A percentile compares a stretch with the other conserved stretches of the same genome.
phyloP scores from a whole-genome alignment of 2,888 invertebrate species.

The Polydrusus cervinus region DNA sequence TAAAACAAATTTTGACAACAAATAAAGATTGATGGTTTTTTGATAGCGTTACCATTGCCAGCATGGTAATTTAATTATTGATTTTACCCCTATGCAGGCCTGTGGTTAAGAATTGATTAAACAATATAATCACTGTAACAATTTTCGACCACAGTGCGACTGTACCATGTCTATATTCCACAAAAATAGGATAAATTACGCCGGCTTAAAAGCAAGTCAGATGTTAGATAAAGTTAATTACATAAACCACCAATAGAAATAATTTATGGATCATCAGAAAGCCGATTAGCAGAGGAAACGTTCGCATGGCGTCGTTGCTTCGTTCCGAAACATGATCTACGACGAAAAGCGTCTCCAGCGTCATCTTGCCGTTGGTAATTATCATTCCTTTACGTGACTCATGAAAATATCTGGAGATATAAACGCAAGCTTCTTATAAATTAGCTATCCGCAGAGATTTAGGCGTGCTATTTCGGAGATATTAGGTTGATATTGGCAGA shows the following conservation, averaged over 20 bases:
- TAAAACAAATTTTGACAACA: no score
- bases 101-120: no score
- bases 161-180: neutral
- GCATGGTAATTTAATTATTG: no score
- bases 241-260: constrained; percentile 18
- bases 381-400: constrained; percentile 39
- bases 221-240: constrained; percentile 20
- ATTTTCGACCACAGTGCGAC: neutral
- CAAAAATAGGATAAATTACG: no score
- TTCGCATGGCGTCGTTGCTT: constrained; percentile 11
- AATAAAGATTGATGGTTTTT: no score
- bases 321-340: constrained; percentile 32
- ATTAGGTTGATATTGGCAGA: neutral
- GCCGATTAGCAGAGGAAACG: constrained; percentile 22
- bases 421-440: constrained; percentile 55
- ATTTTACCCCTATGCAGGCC: no score
- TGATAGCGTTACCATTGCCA: no score
- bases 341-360: constrained; percentile 17
- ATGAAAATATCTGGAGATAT: constrained; percentile 29
- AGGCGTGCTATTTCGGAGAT: neutral
- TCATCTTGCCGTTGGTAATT: constrained; percentile 36
- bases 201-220: neutral
- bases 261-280: constrained; percentile 29
- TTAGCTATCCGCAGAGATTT: constrained; percentile 10
- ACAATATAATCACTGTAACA: no score